phyloP scores from a whole-genome alignment of 2,888 invertebrate genomes.

The Caenorhabditis zanzibari region DNA sequence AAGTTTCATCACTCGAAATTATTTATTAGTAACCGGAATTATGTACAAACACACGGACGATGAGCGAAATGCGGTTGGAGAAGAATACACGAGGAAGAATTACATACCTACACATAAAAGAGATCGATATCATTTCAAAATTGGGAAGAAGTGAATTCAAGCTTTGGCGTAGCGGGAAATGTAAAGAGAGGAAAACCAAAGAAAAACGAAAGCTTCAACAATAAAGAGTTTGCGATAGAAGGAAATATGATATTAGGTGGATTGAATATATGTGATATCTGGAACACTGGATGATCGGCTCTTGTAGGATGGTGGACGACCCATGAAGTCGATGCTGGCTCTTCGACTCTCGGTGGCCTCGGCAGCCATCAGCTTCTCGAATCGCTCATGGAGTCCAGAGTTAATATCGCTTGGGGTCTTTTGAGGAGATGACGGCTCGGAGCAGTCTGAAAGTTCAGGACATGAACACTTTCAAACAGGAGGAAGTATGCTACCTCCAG shows the following conservation, averaged over 20 bases:
- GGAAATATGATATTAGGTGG: not conserved
- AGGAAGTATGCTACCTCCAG: too few species aligned
- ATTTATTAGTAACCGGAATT: slow-evolving; percentile 34
- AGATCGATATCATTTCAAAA: slow-evolving; percentile 44
- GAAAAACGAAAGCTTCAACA: not conserved
- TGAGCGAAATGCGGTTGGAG: not conserved
- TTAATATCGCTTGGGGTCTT: slow-evolving; percentile 26
- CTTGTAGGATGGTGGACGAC: slow-evolving; percentile 59
- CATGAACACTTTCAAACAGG: too few species aligned
- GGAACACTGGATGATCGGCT: slow-evolving; percentile 60
- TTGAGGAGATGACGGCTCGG: slow-evolving; percentile 13
- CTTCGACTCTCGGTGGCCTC: slow-evolving; percentile 28
- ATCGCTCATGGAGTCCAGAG: slow-evolving; percentile 19
- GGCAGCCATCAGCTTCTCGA: slow-evolving; percentile 47
- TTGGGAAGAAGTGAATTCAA: not conserved
- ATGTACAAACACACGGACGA: slow-evolving; percentile 44
- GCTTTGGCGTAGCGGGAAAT: not conserved
- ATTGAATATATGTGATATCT: slow-evolving; percentile 52
- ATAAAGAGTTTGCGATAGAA: too few species aligned
- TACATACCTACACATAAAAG: slow-evolving; percentile 31
- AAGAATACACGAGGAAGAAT: not conserved
- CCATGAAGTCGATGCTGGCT: slow-evolving; percentile 35
- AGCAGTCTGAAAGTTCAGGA: too few species aligned
- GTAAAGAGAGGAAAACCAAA: not conserved
- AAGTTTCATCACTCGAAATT: slow-evolving; percentile 13